Evolutionary conservation across 1,140 invertebrate species (phyloP).

Genomic region (Eubasilissa regina): DNA sequence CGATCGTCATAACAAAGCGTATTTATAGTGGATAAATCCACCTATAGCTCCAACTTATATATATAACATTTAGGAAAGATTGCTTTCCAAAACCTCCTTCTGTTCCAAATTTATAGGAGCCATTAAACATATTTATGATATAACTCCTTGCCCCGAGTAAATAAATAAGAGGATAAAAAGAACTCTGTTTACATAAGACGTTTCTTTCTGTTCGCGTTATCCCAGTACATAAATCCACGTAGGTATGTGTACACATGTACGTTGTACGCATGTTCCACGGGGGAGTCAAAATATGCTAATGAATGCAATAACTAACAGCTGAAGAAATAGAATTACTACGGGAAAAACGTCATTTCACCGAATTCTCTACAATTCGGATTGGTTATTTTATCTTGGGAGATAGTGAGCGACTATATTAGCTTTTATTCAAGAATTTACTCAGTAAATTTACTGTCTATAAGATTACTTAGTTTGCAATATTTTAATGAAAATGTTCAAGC

Average conservation of each 20-base stretch:
- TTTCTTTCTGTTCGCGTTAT: constrained; percentile 32
- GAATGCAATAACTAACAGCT: constrained; percentile 13
- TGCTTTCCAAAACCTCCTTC: constrained; percentile 32
- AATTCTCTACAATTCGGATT: background rate
- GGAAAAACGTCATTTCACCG: constrained; percentile 1
- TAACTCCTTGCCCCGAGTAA: constrained; percentile 34
- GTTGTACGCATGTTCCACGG: background rate
- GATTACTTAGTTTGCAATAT: too few relatives aligned
- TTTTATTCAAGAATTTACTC: too few relatives aligned
- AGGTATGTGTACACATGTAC: background rate
- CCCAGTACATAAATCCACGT: constrained; percentile 20
- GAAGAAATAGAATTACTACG: constrained; percentile 28
- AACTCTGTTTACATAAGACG: constrained; percentile 32
- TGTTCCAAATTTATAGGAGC: constrained; percentile 31
- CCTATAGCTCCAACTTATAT: background rate
- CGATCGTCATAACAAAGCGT: constrained; percentile 25
- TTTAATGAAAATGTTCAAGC: too few relatives aligned
- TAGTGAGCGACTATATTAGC: background rate
- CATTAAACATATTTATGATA: constrained; percentile 36
- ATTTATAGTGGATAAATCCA: constrained; percentile 1
- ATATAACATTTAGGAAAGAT: constrained; percentile 31
- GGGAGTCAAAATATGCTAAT: constrained; percentile 34
- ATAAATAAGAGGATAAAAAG: constrained; percentile 35
- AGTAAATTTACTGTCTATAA: too few relatives aligned
- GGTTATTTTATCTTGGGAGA: background rate